These are phyloP conservation scores for Drosophila seguyi DNA, from an alignment of 1,140 invertebrate genomes.

Conservation along the genomic window DNA sequence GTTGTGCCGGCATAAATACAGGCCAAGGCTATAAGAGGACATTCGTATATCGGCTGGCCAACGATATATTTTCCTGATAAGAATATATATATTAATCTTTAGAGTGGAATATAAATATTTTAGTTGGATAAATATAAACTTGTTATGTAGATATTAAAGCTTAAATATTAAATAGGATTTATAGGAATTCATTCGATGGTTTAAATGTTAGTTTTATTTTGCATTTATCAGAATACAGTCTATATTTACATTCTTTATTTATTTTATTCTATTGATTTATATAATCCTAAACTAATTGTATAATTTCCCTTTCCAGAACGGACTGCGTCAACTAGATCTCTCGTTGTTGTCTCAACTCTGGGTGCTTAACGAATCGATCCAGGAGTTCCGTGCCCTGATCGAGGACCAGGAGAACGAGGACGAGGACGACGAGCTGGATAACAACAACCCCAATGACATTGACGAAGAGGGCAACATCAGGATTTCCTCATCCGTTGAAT, in stretches of 20 bases:
- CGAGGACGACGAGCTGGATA: conserved; percentile 63
- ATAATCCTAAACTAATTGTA: not conserved
- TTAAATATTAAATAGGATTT: not conserved
- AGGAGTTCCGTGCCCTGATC: conserved; percentile 92
- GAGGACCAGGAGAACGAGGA: conserved; percentile 88
- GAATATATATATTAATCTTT: conserved; percentile 17
- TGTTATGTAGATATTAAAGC: not conserved
- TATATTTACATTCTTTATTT: no score
- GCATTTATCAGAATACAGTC: not conserved
- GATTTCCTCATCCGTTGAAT: conserved; percentile 87
- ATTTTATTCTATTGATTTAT: not conserved
- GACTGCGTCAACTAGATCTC: conserved; percentile 93
- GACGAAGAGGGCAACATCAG: conserved; percentile 86
- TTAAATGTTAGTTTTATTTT: not conserved
- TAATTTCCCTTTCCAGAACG: conserved; percentile 85
- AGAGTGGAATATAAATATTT: conserved; percentile 10
- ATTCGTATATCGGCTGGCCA: conserved; percentile 27
- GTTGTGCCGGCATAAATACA: conserved; percentile 66
- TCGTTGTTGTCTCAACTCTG: conserved; percentile 94
- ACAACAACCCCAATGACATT: conserved; percentile 45
- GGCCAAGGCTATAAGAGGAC: conserved; percentile 67
- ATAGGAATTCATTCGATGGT: not conserved
- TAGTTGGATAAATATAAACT: not conserved
- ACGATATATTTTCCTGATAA: conserved; percentile 28
- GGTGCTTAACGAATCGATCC: conserved; percentile 94